phyloP scores from a whole-genome alignment of 2,113 vertebrate species.

The Litocranius walleri region DNA sequence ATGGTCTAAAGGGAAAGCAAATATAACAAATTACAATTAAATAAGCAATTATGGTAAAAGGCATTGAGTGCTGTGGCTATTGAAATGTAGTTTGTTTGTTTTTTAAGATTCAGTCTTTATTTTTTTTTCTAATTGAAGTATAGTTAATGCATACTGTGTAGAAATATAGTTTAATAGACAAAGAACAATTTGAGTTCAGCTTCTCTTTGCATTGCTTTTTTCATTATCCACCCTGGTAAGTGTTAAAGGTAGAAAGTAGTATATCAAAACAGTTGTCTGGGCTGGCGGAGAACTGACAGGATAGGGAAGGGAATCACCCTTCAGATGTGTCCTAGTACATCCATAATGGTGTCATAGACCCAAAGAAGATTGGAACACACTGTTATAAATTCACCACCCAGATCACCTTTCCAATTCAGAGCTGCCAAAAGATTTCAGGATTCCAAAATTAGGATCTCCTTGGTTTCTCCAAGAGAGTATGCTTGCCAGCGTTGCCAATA shows the following conservation, averaged over 20 bases:
- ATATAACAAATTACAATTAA: not conserved
- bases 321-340: not conserved
- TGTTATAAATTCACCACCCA: not conserved
- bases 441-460: slow-evolving; percentile 34
- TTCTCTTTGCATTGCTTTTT: not conserved
- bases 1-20: not conserved
- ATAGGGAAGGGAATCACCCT: not conserved
- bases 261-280: not conserved
- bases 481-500: not conserved
- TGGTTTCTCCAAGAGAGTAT: not conserved
- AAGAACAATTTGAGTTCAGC: not conserved
- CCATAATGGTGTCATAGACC: slow-evolving; percentile 20
- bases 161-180: not conserved
- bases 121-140: not conserved
- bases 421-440: not conserved
- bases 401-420: slow-evolving; percentile 37
- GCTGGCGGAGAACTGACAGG: not conserved
- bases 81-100: not conserved
- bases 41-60: not conserved
- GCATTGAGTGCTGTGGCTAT: not conserved
- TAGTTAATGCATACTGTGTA: not conserved
- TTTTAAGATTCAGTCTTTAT: not conserved
- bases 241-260: not conserved
- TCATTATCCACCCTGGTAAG: not conserved
- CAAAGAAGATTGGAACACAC: slow-evolving; percentile 1